Percentiles rank a stretch among this genome's conserved stretches.
These are phyloP conservation scores for Aphrocallistes beatrix DNA, from an alignment of 37 sponge, comb jelly and placozoan genomes.

Conservation along the genomic window DNA sequence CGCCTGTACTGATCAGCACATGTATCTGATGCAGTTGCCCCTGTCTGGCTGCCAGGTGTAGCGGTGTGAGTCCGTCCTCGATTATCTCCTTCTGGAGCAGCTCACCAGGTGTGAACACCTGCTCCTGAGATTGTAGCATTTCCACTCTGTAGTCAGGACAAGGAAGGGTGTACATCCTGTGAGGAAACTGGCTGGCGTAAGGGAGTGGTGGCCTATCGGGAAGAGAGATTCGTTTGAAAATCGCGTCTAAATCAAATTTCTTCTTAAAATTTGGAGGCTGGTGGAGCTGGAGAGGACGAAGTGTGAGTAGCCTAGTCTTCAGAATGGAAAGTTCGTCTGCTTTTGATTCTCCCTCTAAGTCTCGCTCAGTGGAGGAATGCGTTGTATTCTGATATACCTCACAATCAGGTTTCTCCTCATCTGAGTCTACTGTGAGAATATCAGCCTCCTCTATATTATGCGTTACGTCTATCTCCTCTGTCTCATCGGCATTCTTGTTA, in stretches of 20 bases:
- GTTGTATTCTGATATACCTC: not conserved
- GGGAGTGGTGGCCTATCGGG: not conserved
- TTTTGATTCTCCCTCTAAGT: no score
- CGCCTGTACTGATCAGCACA: slow-evolving; percentile 30
- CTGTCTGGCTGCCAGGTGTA: slow-evolving; percentile 47
- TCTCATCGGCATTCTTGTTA: not conserved
- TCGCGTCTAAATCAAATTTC: not conserved
- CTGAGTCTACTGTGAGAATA: not conserved
- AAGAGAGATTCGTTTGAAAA: not conserved
- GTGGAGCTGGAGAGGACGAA: not conserved
- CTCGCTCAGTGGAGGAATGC: not conserved
- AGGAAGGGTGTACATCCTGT: not conserved
- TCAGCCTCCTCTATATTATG: not conserved
- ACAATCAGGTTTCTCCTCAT: not conserved
- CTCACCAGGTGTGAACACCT: slow-evolving; percentile 15
- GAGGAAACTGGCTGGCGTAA: not conserved
- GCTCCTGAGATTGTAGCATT: not conserved
- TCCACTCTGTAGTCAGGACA: slow-evolving; percentile 12
- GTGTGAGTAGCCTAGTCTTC: not conserved
- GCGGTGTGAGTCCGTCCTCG: slow-evolving; percentile 28
- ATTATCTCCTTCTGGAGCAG: not conserved
- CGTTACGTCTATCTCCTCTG: not conserved
- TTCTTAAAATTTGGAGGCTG: not conserved
- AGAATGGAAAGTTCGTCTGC: not conserved
- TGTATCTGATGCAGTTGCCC: slow-evolving; percentile 43